Percentiles rank a stretch among this genome's conserved stretches.
Conservation (phyloP, 1,140 invertebrate species). For the Trichonephila clavipes region DNA sequence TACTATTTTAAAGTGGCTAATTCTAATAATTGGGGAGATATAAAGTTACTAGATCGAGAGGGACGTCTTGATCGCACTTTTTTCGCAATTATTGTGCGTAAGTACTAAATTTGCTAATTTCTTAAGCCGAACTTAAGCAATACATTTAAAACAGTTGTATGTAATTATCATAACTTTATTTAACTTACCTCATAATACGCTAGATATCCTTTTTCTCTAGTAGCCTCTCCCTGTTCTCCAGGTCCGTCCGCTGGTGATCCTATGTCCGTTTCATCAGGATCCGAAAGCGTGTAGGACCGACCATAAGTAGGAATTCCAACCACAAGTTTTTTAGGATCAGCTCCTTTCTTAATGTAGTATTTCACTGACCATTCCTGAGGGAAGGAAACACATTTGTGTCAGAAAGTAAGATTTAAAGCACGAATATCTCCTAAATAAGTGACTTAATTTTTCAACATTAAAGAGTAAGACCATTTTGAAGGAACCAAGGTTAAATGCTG, state of each 20-base stretch:
- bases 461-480: too few relatives aligned
- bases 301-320: conserved; percentile 97
- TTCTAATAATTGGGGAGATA: too few relatives aligned
- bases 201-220: conserved; percentile 94
- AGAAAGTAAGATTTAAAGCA: neutral
- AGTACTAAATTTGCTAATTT: too few relatives aligned
- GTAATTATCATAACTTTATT: neutral
- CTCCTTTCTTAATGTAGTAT: conserved; percentile 91
- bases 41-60: too few relatives aligned
- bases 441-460: neutral
- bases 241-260: conserved; percentile 93
- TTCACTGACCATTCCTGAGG: conserved; percentile 91
- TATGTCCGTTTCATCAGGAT: conserved; percentile 88
- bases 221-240: conserved; percentile 93
- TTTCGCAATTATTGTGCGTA: too few relatives aligned
- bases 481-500: too few relatives aligned
- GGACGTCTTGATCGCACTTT: too few relatives aligned
- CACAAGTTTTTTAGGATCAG: conserved; percentile 91
- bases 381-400: neutral
- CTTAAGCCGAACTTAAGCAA: too few relatives aligned
- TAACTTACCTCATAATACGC: conserved; percentile 92
- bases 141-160: too few relatives aligned
- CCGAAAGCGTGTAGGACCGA: conserved; percentile 92
- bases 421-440: neutral
- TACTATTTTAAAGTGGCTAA: too few relatives aligned